phyloP scores from a whole-genome alignment of 2,113 vertebrate genomes.

The Notechis scutatus region DNA sequence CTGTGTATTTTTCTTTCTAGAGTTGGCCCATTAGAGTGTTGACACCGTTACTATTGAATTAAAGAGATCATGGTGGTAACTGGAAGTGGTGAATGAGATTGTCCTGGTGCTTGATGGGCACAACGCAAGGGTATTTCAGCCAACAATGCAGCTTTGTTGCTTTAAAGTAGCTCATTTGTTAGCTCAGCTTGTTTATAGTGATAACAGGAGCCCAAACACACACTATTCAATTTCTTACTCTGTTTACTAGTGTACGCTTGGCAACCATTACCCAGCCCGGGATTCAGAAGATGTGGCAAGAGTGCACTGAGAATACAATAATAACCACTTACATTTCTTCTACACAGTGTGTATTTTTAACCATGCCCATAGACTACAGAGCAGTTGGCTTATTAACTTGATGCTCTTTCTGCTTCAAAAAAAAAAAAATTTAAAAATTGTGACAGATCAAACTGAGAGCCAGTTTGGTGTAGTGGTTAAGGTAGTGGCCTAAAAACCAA shows the following conservation, averaged over 20 bases:
- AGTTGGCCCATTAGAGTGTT: neutral
- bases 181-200: constrained; percentile 34
- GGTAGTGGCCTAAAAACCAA: neutral
- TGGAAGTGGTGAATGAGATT: neutral
- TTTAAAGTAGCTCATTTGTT: constrained; percentile 15
- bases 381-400: neutral
- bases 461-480: neutral
- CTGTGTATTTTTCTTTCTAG: neutral
- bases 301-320: constrained; percentile 10
- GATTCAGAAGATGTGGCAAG: constrained; percentile 48
- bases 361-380: neutral
- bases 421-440: neutral
- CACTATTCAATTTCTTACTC: neutral
- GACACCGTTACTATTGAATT: neutral
- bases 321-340: neutral
- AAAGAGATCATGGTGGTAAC: neutral
- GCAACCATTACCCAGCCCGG: constrained; percentile 55
- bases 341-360: neutral
- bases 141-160: neutral
- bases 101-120: neutral
- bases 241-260: constrained; percentile 51
- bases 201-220: constrained; percentile 20
- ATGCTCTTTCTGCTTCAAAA: neutral
- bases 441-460: neutral
- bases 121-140: neutral